Evolutionary conservation across 2,113 vertebrate genomes (phyloP).

Genomic region (Tretioscincus oriximinensis): DNA sequence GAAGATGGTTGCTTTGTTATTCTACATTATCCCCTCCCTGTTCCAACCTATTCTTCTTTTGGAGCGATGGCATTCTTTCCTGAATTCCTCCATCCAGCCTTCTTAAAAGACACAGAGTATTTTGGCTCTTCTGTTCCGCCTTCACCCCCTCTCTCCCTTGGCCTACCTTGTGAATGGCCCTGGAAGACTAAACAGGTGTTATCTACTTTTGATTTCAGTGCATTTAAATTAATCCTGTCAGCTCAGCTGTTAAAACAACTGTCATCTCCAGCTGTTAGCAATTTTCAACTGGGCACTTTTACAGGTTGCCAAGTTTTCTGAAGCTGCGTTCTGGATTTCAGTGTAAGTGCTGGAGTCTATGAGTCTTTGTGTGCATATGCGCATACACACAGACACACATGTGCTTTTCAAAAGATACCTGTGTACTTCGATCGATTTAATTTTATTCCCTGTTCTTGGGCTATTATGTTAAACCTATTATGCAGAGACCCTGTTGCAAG

Average conservation of each 20-base stretch:
- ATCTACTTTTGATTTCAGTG: slow-evolving; percentile 99
- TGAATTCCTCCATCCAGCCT: slow-evolving; percentile 49
- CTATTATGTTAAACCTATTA: slow-evolving; percentile 51
- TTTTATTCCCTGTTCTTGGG: slow-evolving; percentile 42
- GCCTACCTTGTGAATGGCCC: slow-evolving; percentile 85
- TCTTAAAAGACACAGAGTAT: slow-evolving; percentile 24
- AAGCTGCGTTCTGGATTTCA: slow-evolving; percentile 73
- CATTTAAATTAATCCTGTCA: slow-evolving; percentile 99
- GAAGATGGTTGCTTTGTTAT: slow-evolving; percentile 55
- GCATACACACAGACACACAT: no score
- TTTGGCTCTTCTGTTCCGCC: slow-evolving; percentile 61
- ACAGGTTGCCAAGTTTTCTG: slow-evolving; percentile 85
- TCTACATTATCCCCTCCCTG: slow-evolving; percentile 43
- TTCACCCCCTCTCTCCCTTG: slow-evolving; percentile 59
- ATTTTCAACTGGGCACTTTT: slow-evolving; percentile 96
- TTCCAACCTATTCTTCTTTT: slow-evolving; percentile 35
- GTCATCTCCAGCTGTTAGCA: slow-evolving; percentile 99
- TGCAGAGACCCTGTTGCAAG: slow-evolving; percentile 13
- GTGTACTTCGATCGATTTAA: slow-evolving; percentile 52
- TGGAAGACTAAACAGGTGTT: slow-evolving; percentile 99
- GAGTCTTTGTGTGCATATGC: slow-evolving; percentile 56
- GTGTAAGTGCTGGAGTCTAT: slow-evolving; percentile 69
- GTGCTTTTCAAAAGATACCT: slow-evolving; percentile 61
- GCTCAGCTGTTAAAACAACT: slow-evolving; percentile 99
- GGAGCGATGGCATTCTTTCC: slow-evolving; percentile 57